A percentile compares a stretch with the other conserved stretches of the same genome.
These are phyloP conservation scores for Lordiphosa clarofinis DNA, from an alignment of 1,140 invertebrate genomes.

Conservation along the genomic window DNA sequence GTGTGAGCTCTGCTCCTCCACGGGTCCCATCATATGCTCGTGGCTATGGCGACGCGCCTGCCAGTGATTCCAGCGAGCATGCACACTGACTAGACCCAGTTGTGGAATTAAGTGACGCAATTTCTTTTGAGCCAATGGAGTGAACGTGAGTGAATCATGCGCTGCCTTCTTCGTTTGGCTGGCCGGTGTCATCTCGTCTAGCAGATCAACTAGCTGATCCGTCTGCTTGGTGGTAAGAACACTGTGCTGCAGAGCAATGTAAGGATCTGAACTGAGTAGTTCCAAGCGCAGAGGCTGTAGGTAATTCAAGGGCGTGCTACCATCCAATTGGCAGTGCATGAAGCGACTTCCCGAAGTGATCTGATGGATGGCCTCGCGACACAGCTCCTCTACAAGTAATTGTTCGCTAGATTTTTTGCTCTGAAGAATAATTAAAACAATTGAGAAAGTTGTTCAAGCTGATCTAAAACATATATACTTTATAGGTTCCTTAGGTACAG, in stretches of 20 bases:
- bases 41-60: conserved; percentile 53
- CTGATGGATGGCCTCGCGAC: conserved; percentile 37
- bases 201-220: conserved; percentile 25
- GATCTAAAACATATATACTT: too few species aligned
- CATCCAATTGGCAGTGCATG: conserved; percentile 31
- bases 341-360: conserved; percentile 21
- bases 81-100: conserved; percentile 18
- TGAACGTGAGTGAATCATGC: conserved; percentile 27
- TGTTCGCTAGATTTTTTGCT: conserved; percentile 43
- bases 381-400: conserved; percentile 56
- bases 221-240: conserved; percentile 82
- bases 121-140: conserved; percentile 30
- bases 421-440: conserved; percentile 2
- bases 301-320: conserved; percentile 85
- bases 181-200: conserved; percentile 24
- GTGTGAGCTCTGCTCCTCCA: conserved; percentile 5
- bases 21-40: conserved; percentile 41
- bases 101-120: conserved; percentile 17
- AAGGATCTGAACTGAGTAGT: conserved; percentile 91
- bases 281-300: conserved; percentile 91
- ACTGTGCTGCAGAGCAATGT: conserved; percentile 92
- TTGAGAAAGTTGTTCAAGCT: too few species aligned
- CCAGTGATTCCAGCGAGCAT: conserved; percentile 21
- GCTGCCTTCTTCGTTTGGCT: neutral
- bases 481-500: too few species aligned